phyloP scores from a whole-genome alignment of 2,888 invertebrate species.

The Plagodis dolabraria region DNA sequence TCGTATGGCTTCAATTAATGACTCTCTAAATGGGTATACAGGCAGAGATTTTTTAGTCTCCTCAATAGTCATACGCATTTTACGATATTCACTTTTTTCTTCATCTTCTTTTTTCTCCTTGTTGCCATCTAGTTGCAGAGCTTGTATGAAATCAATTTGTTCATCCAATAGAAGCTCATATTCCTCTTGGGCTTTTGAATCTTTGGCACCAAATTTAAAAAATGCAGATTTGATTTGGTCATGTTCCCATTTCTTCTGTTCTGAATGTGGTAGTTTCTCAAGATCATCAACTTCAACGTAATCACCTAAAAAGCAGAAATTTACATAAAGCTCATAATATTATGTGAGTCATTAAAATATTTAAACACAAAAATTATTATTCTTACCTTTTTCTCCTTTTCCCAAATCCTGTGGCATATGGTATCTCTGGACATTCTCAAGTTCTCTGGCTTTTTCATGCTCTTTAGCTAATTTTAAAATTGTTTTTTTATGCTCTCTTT shows the following conservation, averaged over 20 bases:
- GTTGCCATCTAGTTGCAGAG: slow-evolving; percentile 91
- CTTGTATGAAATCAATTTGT: slow-evolving; percentile 99
- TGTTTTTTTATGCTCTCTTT: slow-evolving; percentile 95
- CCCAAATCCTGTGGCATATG: slow-evolving; percentile 96
- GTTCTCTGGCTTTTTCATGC: slow-evolving; percentile 96
- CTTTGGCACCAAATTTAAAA: slow-evolving; percentile 96
- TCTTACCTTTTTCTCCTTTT: slow-evolving; percentile 87
- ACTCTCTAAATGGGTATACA: slow-evolving; percentile 95
- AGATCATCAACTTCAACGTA: slow-evolving; percentile 94
- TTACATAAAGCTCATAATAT: no score
- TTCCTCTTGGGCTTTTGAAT: slow-evolving; percentile 90
- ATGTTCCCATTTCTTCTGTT: slow-evolving; percentile 98
- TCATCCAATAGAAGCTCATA: slow-evolving; percentile 98
- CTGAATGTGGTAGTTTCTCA: slow-evolving; percentile 93
- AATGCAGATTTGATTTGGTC: slow-evolving; percentile 97
- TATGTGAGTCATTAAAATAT: background rate
- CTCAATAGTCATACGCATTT: slow-evolving; percentile 91
- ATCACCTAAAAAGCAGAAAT: slow-evolving; percentile 75
- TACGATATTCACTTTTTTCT: slow-evolving; percentile 87
- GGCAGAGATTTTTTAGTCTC: slow-evolving; percentile 97
- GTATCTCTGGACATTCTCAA: slow-evolving; percentile 97
- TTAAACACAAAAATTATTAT: background rate
- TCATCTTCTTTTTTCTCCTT: slow-evolving; percentile 84
- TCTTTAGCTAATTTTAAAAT: slow-evolving; percentile 96
- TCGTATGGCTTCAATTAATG: slow-evolving; percentile 95